These are phyloP conservation scores for Actias luna DNA, from an alignment of 2,888 invertebrate genomes.

Conservation along the genomic window DNA sequence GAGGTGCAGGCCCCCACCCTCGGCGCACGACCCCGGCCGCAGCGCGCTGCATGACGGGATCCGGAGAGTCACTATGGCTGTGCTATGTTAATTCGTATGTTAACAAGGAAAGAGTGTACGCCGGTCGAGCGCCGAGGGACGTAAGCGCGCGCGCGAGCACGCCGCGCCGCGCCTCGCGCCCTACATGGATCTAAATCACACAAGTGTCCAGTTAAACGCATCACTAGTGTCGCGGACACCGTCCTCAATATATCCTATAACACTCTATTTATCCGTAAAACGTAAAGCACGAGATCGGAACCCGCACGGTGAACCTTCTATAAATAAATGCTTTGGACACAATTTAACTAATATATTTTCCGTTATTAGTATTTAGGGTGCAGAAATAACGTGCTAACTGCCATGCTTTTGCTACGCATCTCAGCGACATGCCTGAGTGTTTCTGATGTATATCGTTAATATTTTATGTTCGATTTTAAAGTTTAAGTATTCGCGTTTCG, in stretches of 20 bases:
- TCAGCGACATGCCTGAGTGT: slow-evolving; percentile 68
- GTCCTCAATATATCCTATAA: slow-evolving; percentile 1
- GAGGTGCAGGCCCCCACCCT: slow-evolving; percentile 54
- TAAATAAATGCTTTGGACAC: slow-evolving; percentile 55
- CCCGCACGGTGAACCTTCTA: slow-evolving; percentile 6
- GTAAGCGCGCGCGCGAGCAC: slow-evolving; percentile 19
- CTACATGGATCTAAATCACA: slow-evolving; percentile 12
- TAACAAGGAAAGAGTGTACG: slow-evolving; percentile 56
- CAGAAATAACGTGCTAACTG: slow-evolving; percentile 77
- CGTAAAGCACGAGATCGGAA: background rate
- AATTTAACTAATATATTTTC: slow-evolving; percentile 60
- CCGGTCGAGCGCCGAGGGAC: slow-evolving; percentile 62
- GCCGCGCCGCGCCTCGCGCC: slow-evolving; percentile 12
- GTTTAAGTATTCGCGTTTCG: slow-evolving; percentile 66
- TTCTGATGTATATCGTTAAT: slow-evolving; percentile 52
- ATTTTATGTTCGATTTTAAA: slow-evolving; percentile 57
- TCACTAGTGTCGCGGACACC: slow-evolving; percentile 30
- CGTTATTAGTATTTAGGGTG: slow-evolving; percentile 72
- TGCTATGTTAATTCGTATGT: slow-evolving; percentile 74
- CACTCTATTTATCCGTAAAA: background rate
- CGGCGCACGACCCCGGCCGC: slow-evolving; percentile 57
- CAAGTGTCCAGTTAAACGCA: slow-evolving; percentile 39
- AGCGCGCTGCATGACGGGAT: slow-evolving; percentile 39
- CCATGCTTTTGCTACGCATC: slow-evolving; percentile 76
- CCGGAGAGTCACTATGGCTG: slow-evolving; percentile 68